Evolutionary conservation across 2,797 vertebrate genomes (phyloP), one percentile per base, ranked within the genome.

Genomic region (Falco naumanni): DNA sequence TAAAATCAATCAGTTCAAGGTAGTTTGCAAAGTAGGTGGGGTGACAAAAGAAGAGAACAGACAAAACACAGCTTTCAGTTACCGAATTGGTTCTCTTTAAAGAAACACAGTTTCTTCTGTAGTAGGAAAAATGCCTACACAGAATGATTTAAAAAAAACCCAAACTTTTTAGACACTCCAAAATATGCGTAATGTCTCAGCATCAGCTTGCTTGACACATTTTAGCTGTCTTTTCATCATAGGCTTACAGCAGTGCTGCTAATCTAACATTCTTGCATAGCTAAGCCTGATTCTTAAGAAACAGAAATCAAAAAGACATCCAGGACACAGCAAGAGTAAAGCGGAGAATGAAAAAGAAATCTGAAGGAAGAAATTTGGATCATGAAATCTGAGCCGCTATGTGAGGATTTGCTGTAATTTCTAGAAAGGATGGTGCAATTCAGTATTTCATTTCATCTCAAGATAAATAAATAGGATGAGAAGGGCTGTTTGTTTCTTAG

Each of bases 401-500:
- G 50, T 69, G 47, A 75, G 43, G 69, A 86, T 89, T 93, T 94
- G 80, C 65, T 91, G 47, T 65, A 54, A 50, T 85, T 94, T 93
- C 56, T 91, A 75, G 79, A 90, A 72, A 72, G 63, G 19, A 72
- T 57, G 39, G 63, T 90, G 66, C 41, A 79, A 78, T 69, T 89
- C 47, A 51, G 1, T 69, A 57, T 94, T 90, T 86, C 7, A n/a
- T 85, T 92, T 94, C 4, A 65, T 81, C 57, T 93, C 41, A 60
- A 41, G 69, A 79, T 84, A 87, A 95, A 72, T 83, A 88, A 82
- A 63, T 28, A 76, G 48, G 43, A 69, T 59, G 51, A 83, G 63
- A 80, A 77, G 70, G 39, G 21, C 28, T 76, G 34, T 65, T 77
- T 34, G 39, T 51, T 93, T 61, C 54, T 71, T 59, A 76, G 20